Percentiles rank a stretch among this genome's conserved stretches.
Conservation (phyloP, 2,113 vertebrate genomes). For the Megaceryle maxima region DNA sequence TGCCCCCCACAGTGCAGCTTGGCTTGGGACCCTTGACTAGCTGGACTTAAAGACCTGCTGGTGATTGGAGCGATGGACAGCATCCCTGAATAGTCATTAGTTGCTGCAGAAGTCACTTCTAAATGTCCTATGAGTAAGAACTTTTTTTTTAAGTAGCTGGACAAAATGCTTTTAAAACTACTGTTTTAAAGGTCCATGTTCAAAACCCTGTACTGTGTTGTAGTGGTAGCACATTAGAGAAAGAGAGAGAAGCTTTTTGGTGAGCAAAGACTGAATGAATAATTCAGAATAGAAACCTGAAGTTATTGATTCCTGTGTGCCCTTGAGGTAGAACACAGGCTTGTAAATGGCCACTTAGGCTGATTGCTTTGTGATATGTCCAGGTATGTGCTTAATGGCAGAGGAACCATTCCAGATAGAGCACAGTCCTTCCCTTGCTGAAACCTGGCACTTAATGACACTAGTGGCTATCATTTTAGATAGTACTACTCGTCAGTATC, state of each 20-base stretch:
- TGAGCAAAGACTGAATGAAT: neutral
- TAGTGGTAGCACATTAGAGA: neutral
- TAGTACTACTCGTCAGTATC: neutral
- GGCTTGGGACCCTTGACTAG: neutral
- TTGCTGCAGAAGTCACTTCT: neutral
- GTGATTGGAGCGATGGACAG: neutral
- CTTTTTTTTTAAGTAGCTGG: neutral
- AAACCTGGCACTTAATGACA: neutral
- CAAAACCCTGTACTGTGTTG: neutral
- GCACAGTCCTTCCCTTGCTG: neutral
- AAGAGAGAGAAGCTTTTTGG: neutral
- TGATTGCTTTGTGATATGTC: neutral
- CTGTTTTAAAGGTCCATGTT: neutral
- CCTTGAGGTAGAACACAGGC: neutral
- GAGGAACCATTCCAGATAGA: neutral
- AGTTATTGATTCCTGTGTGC: neutral
- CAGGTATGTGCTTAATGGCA: neutral
- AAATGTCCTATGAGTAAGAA: neutral
- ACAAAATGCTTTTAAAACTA: neutral
- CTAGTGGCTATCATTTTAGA: neutral
- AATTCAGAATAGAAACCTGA: slow-evolving; percentile 1
- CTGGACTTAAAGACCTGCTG: rapidly evolving
- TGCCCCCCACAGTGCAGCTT: rapidly evolving
- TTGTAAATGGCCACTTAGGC: neutral
- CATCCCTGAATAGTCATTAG: neutral